Evolutionary conservation across 2,113 vertebrate genomes (phyloP).

Genomic region (Pedionomus torquatus): DNA sequence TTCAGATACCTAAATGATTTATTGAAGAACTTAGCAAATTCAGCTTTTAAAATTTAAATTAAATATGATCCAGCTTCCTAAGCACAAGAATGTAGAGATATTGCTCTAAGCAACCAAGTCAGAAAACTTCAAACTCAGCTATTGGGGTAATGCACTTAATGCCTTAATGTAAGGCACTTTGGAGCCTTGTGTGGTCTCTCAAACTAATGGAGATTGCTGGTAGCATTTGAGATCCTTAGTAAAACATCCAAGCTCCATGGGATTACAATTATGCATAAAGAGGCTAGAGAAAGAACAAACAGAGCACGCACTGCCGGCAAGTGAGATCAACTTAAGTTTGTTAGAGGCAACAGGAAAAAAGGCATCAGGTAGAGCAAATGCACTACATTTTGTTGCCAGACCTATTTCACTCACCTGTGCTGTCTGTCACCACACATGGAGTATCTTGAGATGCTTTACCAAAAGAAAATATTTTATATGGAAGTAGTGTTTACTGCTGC

Average conservation of each 20-base stretch:
- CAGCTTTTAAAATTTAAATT: not conserved
- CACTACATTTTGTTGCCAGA: not conserved
- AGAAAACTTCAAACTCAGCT: not conserved
- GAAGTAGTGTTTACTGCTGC: not conserved
- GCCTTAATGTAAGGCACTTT: slow-evolving; percentile 25
- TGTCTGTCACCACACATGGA: not conserved
- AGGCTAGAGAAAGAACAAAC: not conserved
- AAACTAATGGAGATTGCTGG: slow-evolving; percentile 13
- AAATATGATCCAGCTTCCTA: not conserved
- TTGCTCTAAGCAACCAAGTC: not conserved
- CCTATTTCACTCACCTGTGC: not conserved
- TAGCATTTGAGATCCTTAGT: slow-evolving; percentile 40
- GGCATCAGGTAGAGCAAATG: not conserved
- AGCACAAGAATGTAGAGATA: not conserved
- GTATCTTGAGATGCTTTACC: not conserved
- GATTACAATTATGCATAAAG: slow-evolving; percentile 24
- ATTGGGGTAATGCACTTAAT: not conserved
- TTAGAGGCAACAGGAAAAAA: not conserved
- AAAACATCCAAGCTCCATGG: slow-evolving; percentile 30
- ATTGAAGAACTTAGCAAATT: not conserved
- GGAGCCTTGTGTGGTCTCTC: not conserved
- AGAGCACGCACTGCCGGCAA: not conserved
- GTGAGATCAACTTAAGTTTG: not conserved
- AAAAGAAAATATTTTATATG: not conserved
- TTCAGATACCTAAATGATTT: not conserved